Percentiles rank a stretch among this genome's conserved stretches.
These are phyloP conservation scores for Cepaea hortensis DNA, from an alignment of 2,888 invertebrate genomes.

Conservation along the genomic window DNA sequence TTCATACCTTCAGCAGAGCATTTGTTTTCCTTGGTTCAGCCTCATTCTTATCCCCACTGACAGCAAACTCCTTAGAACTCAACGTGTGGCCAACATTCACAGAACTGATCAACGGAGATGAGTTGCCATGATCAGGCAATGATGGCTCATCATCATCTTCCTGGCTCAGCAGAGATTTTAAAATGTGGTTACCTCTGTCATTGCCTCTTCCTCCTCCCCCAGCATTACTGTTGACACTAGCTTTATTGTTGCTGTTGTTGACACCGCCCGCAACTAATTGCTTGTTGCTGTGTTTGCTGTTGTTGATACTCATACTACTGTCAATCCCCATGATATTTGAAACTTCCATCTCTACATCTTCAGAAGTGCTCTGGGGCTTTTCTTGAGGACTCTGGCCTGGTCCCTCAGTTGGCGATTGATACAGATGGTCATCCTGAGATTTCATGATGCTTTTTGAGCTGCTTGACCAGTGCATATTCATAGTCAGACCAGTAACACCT, in stretches of 20 bases:
- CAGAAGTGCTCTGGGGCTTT: constrained; percentile 72
- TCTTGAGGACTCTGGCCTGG: constrained; percentile 70
- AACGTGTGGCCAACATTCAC: constrained; percentile 3
- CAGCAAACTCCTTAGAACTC: background rate
- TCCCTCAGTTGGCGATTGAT: constrained; percentile 69
- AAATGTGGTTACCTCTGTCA: constrained; percentile 64
- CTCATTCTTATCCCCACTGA: constrained; percentile 68
- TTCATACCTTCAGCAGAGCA: constrained; percentile 71
- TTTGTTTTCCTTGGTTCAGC: constrained; percentile 72
- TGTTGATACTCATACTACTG: constrained; percentile 34
- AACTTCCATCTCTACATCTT: constrained; percentile 57
- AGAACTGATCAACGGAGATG: constrained; percentile 44
- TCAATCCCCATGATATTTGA: constrained; percentile 33
- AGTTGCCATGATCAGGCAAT: constrained; percentile 48
- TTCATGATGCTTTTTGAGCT: constrained; percentile 45
- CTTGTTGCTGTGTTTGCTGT: background rate
- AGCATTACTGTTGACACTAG: background rate
- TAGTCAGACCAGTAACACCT: background rate
- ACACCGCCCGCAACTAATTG: background rate
- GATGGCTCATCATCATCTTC: constrained; percentile 80
- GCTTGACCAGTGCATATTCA: constrained; percentile 1
- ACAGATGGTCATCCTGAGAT: constrained; percentile 64
- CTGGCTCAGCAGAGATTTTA: constrained; percentile 81
- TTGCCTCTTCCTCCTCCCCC: constrained; percentile 22
- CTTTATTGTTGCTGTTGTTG: background rate